Conservation (phyloP, 2,888 invertebrate genomes). For the Monopis laevigella region DNA sequence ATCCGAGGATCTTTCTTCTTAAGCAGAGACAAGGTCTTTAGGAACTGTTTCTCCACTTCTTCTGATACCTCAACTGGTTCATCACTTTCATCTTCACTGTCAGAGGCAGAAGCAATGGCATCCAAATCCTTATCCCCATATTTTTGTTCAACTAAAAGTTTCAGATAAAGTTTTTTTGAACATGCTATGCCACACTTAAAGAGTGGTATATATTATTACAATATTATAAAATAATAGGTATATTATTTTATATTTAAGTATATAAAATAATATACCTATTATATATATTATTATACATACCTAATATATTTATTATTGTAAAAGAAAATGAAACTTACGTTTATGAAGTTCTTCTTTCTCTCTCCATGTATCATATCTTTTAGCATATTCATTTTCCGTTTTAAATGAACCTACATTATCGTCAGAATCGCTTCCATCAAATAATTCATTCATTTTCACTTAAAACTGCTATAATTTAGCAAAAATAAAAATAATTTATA, state of each 20-base stretch:
- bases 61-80: slow-evolving; percentile 66
- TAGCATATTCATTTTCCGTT: slow-evolving; percentile 84
- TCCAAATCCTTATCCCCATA: slow-evolving; percentile 71
- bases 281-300: too few relatives aligned
- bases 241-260: too few relatives aligned
- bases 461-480: too few relatives aligned
- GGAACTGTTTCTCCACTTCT: slow-evolving; percentile 85
- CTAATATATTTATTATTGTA: too few relatives aligned
- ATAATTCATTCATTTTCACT: slow-evolving; percentile 37
- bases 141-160: slow-evolving; percentile 79
- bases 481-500: too few relatives aligned
- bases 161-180: too few relatives aligned
- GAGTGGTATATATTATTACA: too few relatives aligned
- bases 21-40: slow-evolving; percentile 83
- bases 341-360: slow-evolving; percentile 88
- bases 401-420: slow-evolving; percentile 66
- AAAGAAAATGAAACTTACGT: too few relatives aligned
- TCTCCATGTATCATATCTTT: slow-evolving; percentile 83
- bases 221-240: too few relatives aligned
- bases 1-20: slow-evolving; percentile 91
- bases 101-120: slow-evolving; percentile 48
- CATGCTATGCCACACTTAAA: too few relatives aligned
- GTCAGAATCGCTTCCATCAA: slow-evolving; percentile 65
- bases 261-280: neutral
- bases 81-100: slow-evolving; percentile 73